Percentiles rank a stretch among this genome's conserved stretches.
phyloP scores from a whole-genome alignment of 2,888 invertebrate species.

The Rhopalosiphum nymphaeae region DNA sequence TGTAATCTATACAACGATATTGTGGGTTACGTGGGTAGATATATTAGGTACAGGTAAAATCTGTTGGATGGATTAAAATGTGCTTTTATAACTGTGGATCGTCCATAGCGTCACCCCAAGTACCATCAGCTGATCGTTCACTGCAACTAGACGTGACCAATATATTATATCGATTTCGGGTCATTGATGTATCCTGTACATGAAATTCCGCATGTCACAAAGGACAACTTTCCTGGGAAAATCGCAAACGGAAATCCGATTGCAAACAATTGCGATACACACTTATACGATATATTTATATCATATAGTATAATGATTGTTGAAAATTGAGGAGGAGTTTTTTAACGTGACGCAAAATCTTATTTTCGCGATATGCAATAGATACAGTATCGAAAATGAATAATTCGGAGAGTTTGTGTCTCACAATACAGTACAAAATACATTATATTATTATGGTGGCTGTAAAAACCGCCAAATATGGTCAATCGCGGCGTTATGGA shows the following conservation, averaged over 20 bases:
- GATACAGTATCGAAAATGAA: no score
- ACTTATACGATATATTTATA: background rate
- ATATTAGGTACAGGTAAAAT: background rate
- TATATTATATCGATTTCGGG: background rate
- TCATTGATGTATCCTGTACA: background rate
- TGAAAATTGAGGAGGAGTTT: background rate
- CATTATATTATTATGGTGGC: background rate
- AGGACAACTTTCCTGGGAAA: background rate
- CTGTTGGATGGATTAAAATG: background rate
- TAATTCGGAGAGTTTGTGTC: background rate
- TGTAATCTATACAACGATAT: background rate
- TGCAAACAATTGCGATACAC: background rate
- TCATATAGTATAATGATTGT: background rate
- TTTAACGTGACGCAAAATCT: background rate
- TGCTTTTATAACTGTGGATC: background rate
- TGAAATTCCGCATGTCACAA: background rate
- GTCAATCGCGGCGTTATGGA: slow-evolving; percentile 27
- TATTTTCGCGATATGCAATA: background rate
- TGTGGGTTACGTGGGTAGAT: background rate
- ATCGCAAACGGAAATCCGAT: background rate
- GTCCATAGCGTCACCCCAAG: background rate
- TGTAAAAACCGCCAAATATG: slow-evolving; percentile 45
- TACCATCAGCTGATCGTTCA: background rate
- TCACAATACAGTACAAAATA: background rate
- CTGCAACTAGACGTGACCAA: background rate